Percentiles rank a stretch among this genome's conserved stretches.
These are phyloP conservation scores for Apteryx mantelli DNA, from an alignment of 2,113 vertebrate genomes.

Conservation along the genomic window DNA sequence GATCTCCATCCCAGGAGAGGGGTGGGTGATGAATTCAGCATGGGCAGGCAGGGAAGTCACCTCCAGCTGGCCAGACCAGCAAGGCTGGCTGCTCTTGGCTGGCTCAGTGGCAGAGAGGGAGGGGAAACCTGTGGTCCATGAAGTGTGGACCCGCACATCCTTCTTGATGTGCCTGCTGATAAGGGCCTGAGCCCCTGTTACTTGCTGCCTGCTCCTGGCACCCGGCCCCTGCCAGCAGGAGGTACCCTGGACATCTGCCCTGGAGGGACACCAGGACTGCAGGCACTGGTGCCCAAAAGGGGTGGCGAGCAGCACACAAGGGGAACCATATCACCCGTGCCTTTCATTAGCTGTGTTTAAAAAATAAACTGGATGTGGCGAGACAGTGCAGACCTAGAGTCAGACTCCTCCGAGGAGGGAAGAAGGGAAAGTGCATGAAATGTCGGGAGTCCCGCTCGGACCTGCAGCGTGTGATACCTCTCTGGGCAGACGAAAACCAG, in stretches of 20 bases:
- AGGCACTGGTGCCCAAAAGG: neutral
- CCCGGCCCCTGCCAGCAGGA: neutral
- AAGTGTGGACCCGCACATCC: fast-evolving
- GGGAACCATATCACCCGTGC: neutral
- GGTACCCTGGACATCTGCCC: neutral
- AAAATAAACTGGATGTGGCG: fast-evolving
- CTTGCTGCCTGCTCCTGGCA: too few relatives aligned
- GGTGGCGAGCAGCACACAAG: neutral
- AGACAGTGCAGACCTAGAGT: neutral
- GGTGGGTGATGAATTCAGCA: neutral
- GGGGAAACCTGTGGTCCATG: neutral
- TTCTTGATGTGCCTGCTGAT: neutral
- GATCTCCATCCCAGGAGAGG: neutral
- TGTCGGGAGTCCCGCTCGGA: neutral
- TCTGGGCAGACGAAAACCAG: neutral
- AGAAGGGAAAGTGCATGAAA: neutral
- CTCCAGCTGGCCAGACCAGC: fast-evolving
- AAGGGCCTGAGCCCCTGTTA: neutral
- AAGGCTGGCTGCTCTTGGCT: fast-evolving
- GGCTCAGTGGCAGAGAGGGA: neutral
- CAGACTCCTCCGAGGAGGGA: neutral
- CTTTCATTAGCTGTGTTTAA: neutral
- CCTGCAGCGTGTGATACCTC: neutral
- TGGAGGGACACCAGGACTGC: neutral
- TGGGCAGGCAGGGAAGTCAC: neutral